Percentiles rank a stretch among this genome's conserved stretches.
Evolutionary conservation across 2,113 vertebrate species (phyloP).

Genomic region (Rhegmatorhina hoffmannsi): DNA sequence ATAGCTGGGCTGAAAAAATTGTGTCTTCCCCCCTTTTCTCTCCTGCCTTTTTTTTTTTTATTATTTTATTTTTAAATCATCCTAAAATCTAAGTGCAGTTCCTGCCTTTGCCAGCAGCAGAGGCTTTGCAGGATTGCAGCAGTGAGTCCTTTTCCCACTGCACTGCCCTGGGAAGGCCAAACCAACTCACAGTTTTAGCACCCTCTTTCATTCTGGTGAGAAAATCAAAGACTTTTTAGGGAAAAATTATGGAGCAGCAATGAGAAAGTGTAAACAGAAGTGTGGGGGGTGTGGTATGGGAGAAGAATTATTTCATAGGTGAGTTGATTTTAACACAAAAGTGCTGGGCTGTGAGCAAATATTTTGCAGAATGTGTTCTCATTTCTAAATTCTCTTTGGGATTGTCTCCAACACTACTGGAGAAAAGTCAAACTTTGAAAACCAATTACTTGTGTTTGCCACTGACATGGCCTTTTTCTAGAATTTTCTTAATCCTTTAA

Average conservation of each 20-base stretch:
- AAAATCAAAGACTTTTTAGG: background rate
- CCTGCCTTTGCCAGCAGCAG: background rate
- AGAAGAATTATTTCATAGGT: background rate
- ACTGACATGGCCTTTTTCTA: background rate
- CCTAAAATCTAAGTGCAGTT: background rate
- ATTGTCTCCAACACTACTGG: background rate
- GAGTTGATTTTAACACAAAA: background rate
- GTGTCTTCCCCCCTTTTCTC: background rate
- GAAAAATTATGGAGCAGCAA: background rate
- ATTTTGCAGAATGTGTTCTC: background rate
- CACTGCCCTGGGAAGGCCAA: background rate
- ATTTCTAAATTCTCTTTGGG: background rate
- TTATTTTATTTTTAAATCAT: too few relatives aligned
- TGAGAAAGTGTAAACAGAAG: background rate
- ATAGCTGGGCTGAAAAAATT: background rate
- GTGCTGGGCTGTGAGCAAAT: background rate
- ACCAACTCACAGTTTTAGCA: background rate
- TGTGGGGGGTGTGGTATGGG: background rate
- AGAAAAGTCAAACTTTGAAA: background rate
- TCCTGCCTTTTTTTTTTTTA: background rate
- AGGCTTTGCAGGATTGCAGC: background rate
- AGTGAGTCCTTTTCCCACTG: background rate
- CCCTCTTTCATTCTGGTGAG: background rate
- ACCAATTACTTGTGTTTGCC: background rate
- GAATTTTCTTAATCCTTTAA: constrained; percentile 13